A percentile compares a stretch with the other conserved stretches of the same genome.
Conservation (phyloP, 2,797 vertebrate species). For the Paramormyrops hopkinsi region DNA sequence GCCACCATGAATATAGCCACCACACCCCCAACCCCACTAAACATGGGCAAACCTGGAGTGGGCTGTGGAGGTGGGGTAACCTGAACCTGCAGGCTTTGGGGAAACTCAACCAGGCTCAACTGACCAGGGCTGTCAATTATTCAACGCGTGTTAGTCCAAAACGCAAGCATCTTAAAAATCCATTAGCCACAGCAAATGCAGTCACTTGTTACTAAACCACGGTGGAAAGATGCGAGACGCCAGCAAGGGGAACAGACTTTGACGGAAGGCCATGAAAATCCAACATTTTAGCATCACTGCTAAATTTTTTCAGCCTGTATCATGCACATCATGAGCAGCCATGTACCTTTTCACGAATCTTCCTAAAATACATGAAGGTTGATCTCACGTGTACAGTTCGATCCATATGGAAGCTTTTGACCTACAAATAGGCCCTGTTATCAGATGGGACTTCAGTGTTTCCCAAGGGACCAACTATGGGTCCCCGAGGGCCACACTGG, state of each 20-base stretch:
- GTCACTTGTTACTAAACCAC: slow-evolving; percentile 29
- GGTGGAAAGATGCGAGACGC: neutral
- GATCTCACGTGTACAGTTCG: neutral
- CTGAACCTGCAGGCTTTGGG: slow-evolving; percentile 43
- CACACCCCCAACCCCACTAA: neutral
- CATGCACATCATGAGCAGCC: neutral
- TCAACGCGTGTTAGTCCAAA: slow-evolving; percentile 64
- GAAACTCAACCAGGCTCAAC: slow-evolving; percentile 57
- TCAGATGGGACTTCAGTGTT: slow-evolving; percentile 40
- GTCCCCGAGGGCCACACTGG: neutral
- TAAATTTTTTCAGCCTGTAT: neutral
- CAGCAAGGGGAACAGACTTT: slow-evolving; percentile 2
- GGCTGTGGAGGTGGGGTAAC: slow-evolving; percentile 46
- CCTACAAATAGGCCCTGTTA: slow-evolving; percentile 48
- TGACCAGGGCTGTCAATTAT: slow-evolving; percentile 60
- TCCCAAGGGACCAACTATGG: slow-evolving; percentile 13
- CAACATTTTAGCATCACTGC: neutral
- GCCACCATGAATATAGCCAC: neutral
- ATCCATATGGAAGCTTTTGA: slow-evolving; percentile 13
- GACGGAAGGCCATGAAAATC: neutral
- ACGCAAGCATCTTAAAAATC: slow-evolving; percentile 59
- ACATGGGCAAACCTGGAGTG: neutral
- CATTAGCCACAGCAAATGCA: slow-evolving; percentile 33
- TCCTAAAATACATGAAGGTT: neutral
- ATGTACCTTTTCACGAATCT: neutral